Evolutionary conservation across 2,113 vertebrate genomes (phyloP).

Genomic region (Tamias sibiricus): DNA sequence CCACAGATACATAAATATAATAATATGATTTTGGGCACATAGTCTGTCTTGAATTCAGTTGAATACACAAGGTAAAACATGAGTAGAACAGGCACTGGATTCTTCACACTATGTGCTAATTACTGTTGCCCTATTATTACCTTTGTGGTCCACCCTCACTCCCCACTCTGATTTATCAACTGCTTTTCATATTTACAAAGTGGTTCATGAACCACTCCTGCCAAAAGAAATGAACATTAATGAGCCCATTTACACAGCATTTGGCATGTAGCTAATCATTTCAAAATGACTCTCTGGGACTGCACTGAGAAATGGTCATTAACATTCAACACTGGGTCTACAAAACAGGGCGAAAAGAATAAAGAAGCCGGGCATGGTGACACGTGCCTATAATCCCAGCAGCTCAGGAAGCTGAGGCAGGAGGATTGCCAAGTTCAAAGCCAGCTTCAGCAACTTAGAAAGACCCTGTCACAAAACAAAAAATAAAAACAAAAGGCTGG

Average conservation of each 20-base stretch:
- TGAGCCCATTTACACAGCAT: constrained; percentile 57
- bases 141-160: neutral
- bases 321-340: constrained; percentile 40
- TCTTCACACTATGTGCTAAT: neutral
- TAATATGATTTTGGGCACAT: neutral
- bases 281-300: constrained; percentile 53
- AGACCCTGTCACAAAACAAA: too few relatives aligned
- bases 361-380: neutral
- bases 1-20: neutral
- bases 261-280: constrained; percentile 63
- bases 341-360: constrained; percentile 28
- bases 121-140: neutral
- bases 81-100: neutral
- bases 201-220: constrained; percentile 64
- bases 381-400: too few relatives aligned
- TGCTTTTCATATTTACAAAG: constrained; percentile 58
- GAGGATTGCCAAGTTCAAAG: too few relatives aligned
- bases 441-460: too few relatives aligned
- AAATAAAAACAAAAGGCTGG: too few relatives aligned
- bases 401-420: too few relatives aligned
- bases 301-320: neutral
- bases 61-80: neutral
- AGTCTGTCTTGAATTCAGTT: constrained; percentile 21
- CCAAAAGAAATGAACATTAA: constrained; percentile 72
- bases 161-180: constrained; percentile 60